phyloP scores from a whole-genome alignment of 2,888 invertebrate genomes.

The Vanessa cardui region DNA sequence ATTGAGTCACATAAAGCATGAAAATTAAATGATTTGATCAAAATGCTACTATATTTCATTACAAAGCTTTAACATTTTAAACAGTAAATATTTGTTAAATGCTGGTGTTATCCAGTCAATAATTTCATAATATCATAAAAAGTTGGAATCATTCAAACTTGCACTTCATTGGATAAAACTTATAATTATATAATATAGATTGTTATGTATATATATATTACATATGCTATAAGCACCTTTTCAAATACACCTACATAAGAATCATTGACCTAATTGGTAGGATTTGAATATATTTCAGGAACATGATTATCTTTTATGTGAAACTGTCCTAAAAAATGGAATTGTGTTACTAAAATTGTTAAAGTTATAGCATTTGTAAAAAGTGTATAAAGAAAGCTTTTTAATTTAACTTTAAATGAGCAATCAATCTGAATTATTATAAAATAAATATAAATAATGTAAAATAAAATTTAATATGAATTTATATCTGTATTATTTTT shows the following conservation, averaged over 20 bases:
- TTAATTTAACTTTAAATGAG: neutral
- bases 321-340: neutral
- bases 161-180: conserved; percentile 57
- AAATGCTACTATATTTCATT: conserved; percentile 76
- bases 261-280: conserved; percentile 17
- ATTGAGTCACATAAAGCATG: conserved; percentile 76
- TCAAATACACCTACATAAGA: conserved; percentile 16
- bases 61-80: conserved; percentile 77
- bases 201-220: conserved; percentile 41
- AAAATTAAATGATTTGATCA: conserved; percentile 78
- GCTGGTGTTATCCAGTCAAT: conserved; percentile 74
- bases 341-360: neutral
- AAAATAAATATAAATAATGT: conserved; percentile 26
- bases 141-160: conserved; percentile 68
- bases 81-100: conserved; percentile 78
- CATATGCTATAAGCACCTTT: conserved; percentile 55
- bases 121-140: conserved; percentile 46
- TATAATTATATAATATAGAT: conserved; percentile 28
- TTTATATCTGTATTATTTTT: conserved; percentile 1
- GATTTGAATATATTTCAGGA: conserved; percentile 23
- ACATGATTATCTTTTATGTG: conserved; percentile 16
- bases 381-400: neutral
- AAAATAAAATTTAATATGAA: conserved; percentile 13
- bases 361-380: neutral
- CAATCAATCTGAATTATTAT: conserved; percentile 7